phyloP scores from a whole-genome alignment of 1,140 invertebrate genomes.

The Solenopsis invicta region DNA sequence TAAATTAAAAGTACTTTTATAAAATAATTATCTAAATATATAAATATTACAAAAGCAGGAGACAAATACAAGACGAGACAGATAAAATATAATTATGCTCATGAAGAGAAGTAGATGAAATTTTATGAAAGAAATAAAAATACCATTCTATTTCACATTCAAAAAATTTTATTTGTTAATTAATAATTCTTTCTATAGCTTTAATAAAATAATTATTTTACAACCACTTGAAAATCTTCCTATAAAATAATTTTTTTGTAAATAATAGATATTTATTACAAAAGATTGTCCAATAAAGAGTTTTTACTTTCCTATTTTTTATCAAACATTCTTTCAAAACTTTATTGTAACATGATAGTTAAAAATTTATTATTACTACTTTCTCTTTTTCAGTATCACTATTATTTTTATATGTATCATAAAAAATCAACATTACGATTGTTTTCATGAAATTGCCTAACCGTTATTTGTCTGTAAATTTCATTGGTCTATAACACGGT shows the following conservation, averaged over 20 bases:
- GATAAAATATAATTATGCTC: conserved; percentile 16
- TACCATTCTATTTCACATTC: not conserved
- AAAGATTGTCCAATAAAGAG: not conserved
- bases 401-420: not conserved
- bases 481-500: conserved; percentile 3
- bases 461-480: not conserved
- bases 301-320: not conserved
- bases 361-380: not conserved
- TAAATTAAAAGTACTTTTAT: not conserved
- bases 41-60: not conserved
- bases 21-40: conserved; percentile 13
- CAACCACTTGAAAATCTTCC: not conserved
- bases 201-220: conserved; percentile 13
- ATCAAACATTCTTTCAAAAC: not conserved
- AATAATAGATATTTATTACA: not conserved
- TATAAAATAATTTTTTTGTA: not conserved
- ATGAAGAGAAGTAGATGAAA: not conserved
- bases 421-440: not conserved
- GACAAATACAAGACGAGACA: not conserved
- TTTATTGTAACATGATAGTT: not conserved
- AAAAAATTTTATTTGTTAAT: not conserved
- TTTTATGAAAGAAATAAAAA: conserved; percentile 14
- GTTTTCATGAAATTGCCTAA: not conserved
- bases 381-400: not conserved
- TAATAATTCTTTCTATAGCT: not conserved